A percentile compares a stretch with the other conserved stretches of the same genome.
Conservation (phyloP, 2,888 invertebrate genomes). For the Brachylomia viminalis region DNA sequence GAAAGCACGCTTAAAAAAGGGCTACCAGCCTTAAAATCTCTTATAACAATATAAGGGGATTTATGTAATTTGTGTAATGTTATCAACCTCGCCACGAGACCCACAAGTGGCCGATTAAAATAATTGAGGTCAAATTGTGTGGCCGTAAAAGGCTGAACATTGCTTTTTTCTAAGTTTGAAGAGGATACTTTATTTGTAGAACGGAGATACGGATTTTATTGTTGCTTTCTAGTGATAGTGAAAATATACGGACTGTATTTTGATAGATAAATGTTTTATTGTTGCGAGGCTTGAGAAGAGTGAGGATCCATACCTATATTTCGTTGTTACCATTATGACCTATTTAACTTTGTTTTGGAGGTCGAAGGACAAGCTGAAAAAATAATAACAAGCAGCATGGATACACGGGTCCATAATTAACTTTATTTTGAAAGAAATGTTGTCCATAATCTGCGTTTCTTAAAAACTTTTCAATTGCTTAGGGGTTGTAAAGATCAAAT, state of each 20-base stretch:
- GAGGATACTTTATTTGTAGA: constrained; percentile 27
- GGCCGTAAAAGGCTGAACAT: constrained; percentile 21
- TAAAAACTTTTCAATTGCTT: not conserved
- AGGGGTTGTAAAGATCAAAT: not conserved
- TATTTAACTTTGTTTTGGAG: not conserved
- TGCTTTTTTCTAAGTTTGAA: constrained; percentile 35
- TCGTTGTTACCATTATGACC: not conserved
- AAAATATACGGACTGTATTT: constrained; percentile 10
- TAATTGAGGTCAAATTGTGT: constrained; percentile 62
- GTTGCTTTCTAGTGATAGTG: constrained; percentile 11
- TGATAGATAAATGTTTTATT: not conserved
- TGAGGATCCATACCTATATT: not conserved
- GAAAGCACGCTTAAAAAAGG: constrained; percentile 20
- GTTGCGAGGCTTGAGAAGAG: not conserved
- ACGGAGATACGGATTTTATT: constrained; percentile 14
- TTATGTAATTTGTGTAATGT: constrained; percentile 57
- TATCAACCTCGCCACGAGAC: constrained; percentile 20
- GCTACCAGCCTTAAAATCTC: constrained; percentile 25
- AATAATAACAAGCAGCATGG: not conserved
- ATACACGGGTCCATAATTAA: not conserved
- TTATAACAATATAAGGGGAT: constrained; percentile 40
- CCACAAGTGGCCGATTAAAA: constrained; percentile 64
- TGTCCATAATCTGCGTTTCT: not conserved
- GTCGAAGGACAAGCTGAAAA: not conserved
- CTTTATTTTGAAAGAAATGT: not conserved